Evolutionary conservation across 2,888 invertebrate species (phyloP), one percentile per base, ranked within the genome.

Genomic region (Dermolepida albohirtum): DNA sequence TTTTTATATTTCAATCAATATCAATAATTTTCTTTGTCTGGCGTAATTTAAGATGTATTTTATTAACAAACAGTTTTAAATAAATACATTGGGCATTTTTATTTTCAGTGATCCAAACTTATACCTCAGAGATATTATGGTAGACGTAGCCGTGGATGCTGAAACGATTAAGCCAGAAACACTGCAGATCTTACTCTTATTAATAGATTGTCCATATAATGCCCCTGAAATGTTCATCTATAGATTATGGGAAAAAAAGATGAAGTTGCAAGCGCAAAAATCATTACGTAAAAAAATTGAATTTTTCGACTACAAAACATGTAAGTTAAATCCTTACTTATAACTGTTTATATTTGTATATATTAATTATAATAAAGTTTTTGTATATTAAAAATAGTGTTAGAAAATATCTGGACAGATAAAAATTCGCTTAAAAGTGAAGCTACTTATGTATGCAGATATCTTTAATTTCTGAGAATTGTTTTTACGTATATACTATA

Each of bases 161-260:
- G 68, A 69, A 41, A 59, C 69, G 2, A 59, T 68, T n/a, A 62
- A 67, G 12, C 51, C 64, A 2, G 64, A 64, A n/a, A 16, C 39
- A 0, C 29, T 70, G 8, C 59, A 64, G n/a, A 59, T 63, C 4
- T 7, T 70, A 5, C 34, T 66, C 5, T 22, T 39, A 4, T 27
- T 62, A n/a, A 14, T 71, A 5, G 69, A 71, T 34, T 50, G 54
- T 17, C 66, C 71, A 0, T 70, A 65, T n/a, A 64, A 51, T 12
- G 40, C 68, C 16, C 62, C 71, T 0, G 71, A 71, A 41, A 44
- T 14, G 1, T 39, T 69, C 2, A 11, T 71, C 22, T 54, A 29
- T 11, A 43, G 27, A 16, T 29, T 64, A 43, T 64, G 41, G 52
- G 29, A 52, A 29, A 50, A 16, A 16, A 64, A 64, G 14, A 40